A percentile compares a stretch with the other conserved stretches of the same genome.
phyloP scores from a whole-genome alignment of 1,140 invertebrate genomes.

The Leptinotarsa lineolata region DNA sequence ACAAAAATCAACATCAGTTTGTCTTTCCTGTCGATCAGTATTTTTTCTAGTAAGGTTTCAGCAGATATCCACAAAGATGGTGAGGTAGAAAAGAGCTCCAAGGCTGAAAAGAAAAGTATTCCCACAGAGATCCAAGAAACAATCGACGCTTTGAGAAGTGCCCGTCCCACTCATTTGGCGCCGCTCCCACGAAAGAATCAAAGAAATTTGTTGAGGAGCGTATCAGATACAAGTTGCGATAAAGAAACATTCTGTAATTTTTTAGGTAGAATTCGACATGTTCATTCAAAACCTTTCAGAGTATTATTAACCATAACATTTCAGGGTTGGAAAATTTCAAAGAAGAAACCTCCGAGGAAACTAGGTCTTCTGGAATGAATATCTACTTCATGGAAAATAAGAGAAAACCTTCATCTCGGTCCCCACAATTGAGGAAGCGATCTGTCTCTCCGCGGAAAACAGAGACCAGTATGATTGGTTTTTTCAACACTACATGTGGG shows the following conservation, averaged over 20 bases:
- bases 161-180: not conserved
- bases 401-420: not conserved
- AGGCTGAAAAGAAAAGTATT: not conserved
- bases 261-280: not conserved
- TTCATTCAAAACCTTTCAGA: too few species aligned
- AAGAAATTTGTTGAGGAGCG: conserved; percentile 13
- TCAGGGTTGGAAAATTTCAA: not conserved
- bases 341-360: conserved; percentile 1
- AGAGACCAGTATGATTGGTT: not conserved
- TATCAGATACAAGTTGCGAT: conserved; percentile 24
- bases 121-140: conserved; percentile 18
- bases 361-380: conserved; percentile 5
- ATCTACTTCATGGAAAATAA: not conserved
- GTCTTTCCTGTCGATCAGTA: not conserved
- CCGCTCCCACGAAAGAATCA: conserved; percentile 1
- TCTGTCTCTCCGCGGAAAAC: not conserved
- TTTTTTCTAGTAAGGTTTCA: conserved; percentile 24
- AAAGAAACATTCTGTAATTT: conserved; percentile 24
- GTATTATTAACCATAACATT: not conserved
- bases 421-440: not conserved
- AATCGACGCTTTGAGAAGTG: conserved; percentile 14
- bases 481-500: not conserved
- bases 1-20: too few species aligned
- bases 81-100: not conserved
- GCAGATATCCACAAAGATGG: conserved; percentile 17